Percentiles rank a stretch among this genome's conserved stretches.
Conservation (phyloP, 2,888 invertebrate species). For the Ormyrus thymus region DNA sequence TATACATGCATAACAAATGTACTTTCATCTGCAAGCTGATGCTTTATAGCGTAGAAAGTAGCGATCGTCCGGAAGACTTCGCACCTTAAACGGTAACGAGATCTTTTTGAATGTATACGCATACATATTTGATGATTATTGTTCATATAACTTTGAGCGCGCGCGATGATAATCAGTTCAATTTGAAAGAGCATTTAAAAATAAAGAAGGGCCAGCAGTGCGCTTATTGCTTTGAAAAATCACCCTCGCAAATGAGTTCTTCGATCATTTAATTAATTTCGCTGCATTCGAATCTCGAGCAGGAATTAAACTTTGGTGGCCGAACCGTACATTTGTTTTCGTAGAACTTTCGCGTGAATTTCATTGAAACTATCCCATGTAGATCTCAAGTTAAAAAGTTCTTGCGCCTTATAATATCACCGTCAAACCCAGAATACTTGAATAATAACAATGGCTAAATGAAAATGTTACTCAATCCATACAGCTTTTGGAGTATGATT, state of each 20-base stretch:
- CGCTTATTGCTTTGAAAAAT: slow-evolving; percentile 30
- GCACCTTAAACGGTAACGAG: slow-evolving; percentile 52
- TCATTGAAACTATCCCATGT: slow-evolving; percentile 16
- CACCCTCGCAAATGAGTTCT: slow-evolving; percentile 26
- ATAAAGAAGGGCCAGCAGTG: neutral
- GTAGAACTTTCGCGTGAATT: slow-evolving; percentile 21
- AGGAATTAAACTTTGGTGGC: slow-evolving; percentile 27
- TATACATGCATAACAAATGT: slow-evolving; percentile 8
- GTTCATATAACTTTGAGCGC: slow-evolving; percentile 25
- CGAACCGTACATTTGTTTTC: neutral
- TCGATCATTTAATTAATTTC: slow-evolving; percentile 35
- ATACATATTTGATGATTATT: slow-evolving; percentile 20
- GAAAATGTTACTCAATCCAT: neutral
- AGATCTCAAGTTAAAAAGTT: slow-evolving; percentile 36
- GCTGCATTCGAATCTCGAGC: neutral
- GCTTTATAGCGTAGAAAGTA: slow-evolving; percentile 48
- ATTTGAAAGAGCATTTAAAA: neutral
- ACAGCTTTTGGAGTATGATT: neutral
- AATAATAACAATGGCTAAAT: slow-evolving; percentile 25
- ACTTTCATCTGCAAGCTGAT: slow-evolving; percentile 47
- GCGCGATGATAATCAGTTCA: slow-evolving; percentile 18
- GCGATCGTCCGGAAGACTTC: slow-evolving; percentile 29
- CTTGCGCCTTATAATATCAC: slow-evolving; percentile 3
- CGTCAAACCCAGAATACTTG: slow-evolving; percentile 15
- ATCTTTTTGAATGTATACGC: slow-evolving; percentile 5